These are phyloP conservation scores for Caenorhabditis japonica DNA, from an alignment of 2,888 invertebrate species.

Conservation along the genomic window DNA sequence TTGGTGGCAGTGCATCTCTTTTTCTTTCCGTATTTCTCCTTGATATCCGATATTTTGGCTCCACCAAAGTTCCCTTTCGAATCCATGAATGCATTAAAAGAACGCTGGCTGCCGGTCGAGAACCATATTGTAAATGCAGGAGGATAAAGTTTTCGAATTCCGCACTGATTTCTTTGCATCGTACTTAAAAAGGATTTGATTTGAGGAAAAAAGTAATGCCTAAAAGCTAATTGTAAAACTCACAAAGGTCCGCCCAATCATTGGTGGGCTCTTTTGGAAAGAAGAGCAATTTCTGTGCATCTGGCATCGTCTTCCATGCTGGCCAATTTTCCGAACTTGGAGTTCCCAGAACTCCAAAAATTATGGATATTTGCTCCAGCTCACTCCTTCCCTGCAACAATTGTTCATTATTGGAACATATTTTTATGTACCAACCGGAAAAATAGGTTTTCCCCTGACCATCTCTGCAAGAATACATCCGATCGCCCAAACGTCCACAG, in stretches of 20 bases:
- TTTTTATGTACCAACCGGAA: too few species aligned
- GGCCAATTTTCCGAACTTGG: conserved; percentile 70
- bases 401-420: too few species aligned
- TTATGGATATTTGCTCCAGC: conserved; percentile 71
- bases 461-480: conserved; percentile 72
- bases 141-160: conserved; percentile 41
- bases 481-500: conserved; percentile 67
- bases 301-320: conserved; percentile 66
- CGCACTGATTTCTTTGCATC: conserved; percentile 23
- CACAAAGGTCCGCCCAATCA: conserved; percentile 51
- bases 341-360: conserved; percentile 69
- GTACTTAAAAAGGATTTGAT: conserved; percentile 6
- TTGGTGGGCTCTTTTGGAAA: conserved; percentile 46
- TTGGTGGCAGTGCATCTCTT: conserved; percentile 41
- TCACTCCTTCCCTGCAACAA: conserved; percentile 71
- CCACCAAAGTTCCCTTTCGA: conserved; percentile 5
- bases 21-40: conserved; percentile 12
- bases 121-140: conserved; percentile 47
- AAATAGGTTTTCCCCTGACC: conserved; percentile 64
- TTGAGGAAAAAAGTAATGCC: background rate
- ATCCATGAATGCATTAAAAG: conserved; percentile 47
- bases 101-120: conserved; percentile 39
- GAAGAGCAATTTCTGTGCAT: conserved; percentile 61
- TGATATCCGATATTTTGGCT: conserved; percentile 25
- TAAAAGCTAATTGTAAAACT: background rate